Evolutionary conservation across 2,797 vertebrate species (phyloP).

Genomic region (Vespertilio murinus): DNA sequence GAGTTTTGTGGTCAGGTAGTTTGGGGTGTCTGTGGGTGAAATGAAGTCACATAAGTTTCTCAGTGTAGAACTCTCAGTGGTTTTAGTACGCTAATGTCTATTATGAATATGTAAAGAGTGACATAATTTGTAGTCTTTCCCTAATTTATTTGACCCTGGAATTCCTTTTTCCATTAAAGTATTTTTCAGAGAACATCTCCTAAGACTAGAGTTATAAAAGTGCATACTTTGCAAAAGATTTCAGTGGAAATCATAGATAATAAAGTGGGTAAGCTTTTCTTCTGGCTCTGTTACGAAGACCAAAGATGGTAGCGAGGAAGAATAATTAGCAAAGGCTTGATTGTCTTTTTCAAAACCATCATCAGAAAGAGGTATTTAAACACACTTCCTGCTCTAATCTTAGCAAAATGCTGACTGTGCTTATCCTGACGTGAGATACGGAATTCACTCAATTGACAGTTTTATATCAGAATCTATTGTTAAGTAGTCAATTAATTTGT

Average conservation of each 20-base stretch:
- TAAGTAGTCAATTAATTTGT: background rate
- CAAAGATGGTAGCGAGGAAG: background rate
- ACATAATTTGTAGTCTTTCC: background rate
- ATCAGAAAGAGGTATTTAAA: conserved; percentile 18
- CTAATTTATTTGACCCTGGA: background rate
- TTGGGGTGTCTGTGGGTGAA: background rate
- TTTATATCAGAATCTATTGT: background rate
- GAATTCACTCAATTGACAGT: background rate
- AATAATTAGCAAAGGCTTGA: background rate
- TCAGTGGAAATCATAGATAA: background rate
- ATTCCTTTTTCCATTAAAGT: background rate
- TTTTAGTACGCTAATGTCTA: background rate
- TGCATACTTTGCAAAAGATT: background rate
- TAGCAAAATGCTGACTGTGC: conserved; percentile 4
- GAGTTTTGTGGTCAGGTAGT: background rate
- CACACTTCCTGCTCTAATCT: background rate
- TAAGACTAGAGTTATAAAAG: conserved; percentile 2
- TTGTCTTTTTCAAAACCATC: conserved; percentile 26
- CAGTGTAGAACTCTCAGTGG: background rate
- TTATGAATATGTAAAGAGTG: background rate
- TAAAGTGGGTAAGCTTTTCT: background rate
- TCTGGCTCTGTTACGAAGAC: background rate
- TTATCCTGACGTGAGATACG: background rate
- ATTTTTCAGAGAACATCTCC: background rate
- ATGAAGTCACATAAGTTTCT: background rate